Conservation (phyloP, 1,140 invertebrate species). For the Aradophagus sp. region DNA sequence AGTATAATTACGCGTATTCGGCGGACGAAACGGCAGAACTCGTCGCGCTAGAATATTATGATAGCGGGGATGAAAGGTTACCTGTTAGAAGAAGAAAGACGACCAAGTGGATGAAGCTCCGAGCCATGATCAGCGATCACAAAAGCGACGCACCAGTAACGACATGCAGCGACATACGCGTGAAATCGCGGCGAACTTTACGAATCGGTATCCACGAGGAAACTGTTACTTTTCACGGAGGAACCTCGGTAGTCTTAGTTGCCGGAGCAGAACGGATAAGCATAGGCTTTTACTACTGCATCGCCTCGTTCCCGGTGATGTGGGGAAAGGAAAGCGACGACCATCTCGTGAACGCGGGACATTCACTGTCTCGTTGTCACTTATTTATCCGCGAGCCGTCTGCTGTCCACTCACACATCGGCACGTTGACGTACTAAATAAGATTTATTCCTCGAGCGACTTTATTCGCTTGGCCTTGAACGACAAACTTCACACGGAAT, state of each 20-base stretch:
- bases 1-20: no score
- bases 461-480: background rate
- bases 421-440: background rate
- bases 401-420: constrained; percentile 5
- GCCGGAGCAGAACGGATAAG: constrained; percentile 58
- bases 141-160: constrained; percentile 13
- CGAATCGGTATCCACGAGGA: constrained; percentile 66
- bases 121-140: constrained; percentile 36
- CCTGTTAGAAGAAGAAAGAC: constrained; percentile 45
- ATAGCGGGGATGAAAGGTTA: constrained; percentile 40
- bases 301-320: constrained; percentile 47
- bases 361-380: constrained; percentile 53
- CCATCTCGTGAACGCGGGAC: constrained; percentile 44
- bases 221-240: constrained; percentile 65
- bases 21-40: no score
- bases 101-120: constrained; percentile 21
- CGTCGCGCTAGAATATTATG: no score
- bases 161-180: constrained; percentile 33
- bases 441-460: background rate
- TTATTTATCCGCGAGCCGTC: constrained; percentile 13
- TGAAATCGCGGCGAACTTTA: constrained; percentile 46
- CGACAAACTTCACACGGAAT: no score
- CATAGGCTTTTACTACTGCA: constrained; percentile 66
- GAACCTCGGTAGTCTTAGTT: constrained; percentile 59
- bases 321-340: constrained; percentile 61